phyloP scores from a whole-genome alignment of 2,113 vertebrate species.

The Nibea albiflora region DNA sequence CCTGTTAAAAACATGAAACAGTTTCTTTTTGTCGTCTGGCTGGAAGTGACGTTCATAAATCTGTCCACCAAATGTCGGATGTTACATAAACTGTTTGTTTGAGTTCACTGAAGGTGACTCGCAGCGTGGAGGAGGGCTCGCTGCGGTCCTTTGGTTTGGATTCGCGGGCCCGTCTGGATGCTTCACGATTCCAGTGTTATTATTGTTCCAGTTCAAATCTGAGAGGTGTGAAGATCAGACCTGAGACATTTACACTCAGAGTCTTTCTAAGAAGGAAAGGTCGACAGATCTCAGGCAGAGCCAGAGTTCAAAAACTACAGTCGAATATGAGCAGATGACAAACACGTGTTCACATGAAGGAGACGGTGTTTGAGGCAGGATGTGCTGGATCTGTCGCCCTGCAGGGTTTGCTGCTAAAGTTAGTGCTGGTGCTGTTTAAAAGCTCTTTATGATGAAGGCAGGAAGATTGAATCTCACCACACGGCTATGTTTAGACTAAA shows the following conservation, averaged over 20 bases:
- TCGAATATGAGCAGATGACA: too few relatives aligned
- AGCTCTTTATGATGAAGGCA: slow-evolving; percentile 49
- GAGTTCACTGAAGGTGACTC: slow-evolving; percentile 1
- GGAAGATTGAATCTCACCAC: slow-evolving; percentile 52
- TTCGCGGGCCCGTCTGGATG: neutral
- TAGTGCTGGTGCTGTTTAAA: slow-evolving; percentile 38
- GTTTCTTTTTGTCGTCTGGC: neutral
- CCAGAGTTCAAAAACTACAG: too few relatives aligned
- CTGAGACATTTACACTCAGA: slow-evolving; percentile 10
- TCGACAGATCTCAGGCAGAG: too few relatives aligned
- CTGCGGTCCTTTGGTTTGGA: too few relatives aligned
- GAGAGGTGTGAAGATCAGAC: neutral
- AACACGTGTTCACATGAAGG: neutral
- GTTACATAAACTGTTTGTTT: slow-evolving; percentile 14
- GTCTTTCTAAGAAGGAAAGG: too few relatives aligned
- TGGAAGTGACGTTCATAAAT: neutral
- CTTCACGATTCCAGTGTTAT: neutral
- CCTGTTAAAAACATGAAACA: neutral
- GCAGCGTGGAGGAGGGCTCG: too few relatives aligned
- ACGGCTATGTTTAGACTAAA: slow-evolving; percentile 61
- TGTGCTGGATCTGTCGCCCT: neutral
- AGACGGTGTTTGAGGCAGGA: neutral
- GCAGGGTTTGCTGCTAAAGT: slow-evolving; percentile 15
- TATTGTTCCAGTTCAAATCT: slow-evolving; percentile 6
- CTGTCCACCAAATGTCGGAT: neutral